A percentile compares a stretch with the other conserved stretches of the same genome.
Evolutionary conservation across 2,113 vertebrate species (phyloP).

Genomic region (Lasiurus borealis): DNA sequence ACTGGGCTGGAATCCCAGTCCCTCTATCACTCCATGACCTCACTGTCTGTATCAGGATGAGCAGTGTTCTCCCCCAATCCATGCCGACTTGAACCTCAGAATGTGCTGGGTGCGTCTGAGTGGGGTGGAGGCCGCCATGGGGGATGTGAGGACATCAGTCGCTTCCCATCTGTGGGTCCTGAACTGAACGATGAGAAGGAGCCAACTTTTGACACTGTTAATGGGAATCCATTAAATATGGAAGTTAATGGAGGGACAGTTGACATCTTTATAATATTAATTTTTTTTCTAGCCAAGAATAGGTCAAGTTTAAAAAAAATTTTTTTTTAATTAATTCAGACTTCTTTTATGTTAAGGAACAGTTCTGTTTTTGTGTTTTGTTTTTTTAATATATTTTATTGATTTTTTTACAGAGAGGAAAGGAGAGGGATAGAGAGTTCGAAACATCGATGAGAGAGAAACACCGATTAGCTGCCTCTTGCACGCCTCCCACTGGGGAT

Average conservation of each 20-base stretch:
- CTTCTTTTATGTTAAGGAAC: neutral
- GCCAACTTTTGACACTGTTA: neutral
- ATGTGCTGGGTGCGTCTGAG: neutral
- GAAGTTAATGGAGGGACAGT: neutral
- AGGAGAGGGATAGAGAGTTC: too few species aligned
- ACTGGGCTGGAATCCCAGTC: neutral
- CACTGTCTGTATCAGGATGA: neutral
- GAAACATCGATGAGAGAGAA: too few species aligned
- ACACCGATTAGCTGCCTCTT: too few species aligned
- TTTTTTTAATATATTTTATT: too few species aligned
- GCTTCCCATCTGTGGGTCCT: neutral
- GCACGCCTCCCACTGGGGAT: too few species aligned
- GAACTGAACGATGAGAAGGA: neutral
- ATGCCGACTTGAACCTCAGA: neutral
- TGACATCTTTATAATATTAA: neutral
- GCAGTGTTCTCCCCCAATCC: neutral
- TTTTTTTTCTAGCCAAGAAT: conserved; percentile 3
- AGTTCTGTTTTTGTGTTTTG: too few species aligned
- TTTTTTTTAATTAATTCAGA: neutral
- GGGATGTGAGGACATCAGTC: neutral
- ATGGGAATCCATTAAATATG: neutral
- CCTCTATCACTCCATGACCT: neutral
- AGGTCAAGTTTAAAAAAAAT: too few species aligned
- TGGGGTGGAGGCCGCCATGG: fast-evolving
- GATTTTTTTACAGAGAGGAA: too few species aligned